Percentiles rank a stretch among this genome's conserved stretches.
Conservation (phyloP, 2,888 invertebrate species). For the Buathra laborator region DNA sequence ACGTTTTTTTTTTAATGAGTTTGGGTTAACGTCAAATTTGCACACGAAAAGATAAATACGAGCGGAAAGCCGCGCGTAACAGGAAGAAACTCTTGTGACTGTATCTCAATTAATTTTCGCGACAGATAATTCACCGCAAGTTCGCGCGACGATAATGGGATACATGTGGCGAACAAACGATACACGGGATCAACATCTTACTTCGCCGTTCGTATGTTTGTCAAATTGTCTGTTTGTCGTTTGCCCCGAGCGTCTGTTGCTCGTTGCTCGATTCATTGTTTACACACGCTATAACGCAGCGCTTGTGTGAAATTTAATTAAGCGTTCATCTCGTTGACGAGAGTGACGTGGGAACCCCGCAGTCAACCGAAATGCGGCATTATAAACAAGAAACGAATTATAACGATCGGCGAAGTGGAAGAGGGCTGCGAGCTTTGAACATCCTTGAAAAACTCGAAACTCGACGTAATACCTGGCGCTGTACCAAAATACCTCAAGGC, state of each 20-base stretch:
- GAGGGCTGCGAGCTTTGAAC: constrained; percentile 20
- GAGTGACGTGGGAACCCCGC: constrained; percentile 25
- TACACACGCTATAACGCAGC: not conserved
- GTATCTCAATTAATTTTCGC: not conserved
- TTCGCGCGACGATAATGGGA: constrained; percentile 14
- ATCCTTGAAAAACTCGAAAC: constrained; percentile 29
- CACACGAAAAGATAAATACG: constrained; percentile 1
- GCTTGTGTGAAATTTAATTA: constrained; percentile 31
- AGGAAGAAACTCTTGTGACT: constrained; percentile 8
- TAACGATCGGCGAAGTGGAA: constrained; percentile 11
- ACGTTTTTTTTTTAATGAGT: constrained; percentile 30
- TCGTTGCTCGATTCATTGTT: constrained; percentile 22
- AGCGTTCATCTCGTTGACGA: constrained; percentile 12
- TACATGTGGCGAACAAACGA: constrained; percentile 1
- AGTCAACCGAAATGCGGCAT: not conserved
- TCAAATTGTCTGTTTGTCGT: constrained; percentile 12
- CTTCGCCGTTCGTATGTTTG: constrained; percentile 12
- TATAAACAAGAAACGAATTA: constrained; percentile 25
- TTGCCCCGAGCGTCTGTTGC: constrained; percentile 14
- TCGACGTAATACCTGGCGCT: constrained; percentile 51
- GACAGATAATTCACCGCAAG: not conserved
- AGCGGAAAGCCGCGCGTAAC: not conserved
- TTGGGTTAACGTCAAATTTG: constrained; percentile 13
- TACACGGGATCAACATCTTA: constrained; percentile 3
- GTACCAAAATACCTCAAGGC: constrained; percentile 33